These are phyloP conservation scores for Oscheius sp. DNA, from an alignment of 2,888 invertebrate species.

Conservation along the genomic window DNA sequence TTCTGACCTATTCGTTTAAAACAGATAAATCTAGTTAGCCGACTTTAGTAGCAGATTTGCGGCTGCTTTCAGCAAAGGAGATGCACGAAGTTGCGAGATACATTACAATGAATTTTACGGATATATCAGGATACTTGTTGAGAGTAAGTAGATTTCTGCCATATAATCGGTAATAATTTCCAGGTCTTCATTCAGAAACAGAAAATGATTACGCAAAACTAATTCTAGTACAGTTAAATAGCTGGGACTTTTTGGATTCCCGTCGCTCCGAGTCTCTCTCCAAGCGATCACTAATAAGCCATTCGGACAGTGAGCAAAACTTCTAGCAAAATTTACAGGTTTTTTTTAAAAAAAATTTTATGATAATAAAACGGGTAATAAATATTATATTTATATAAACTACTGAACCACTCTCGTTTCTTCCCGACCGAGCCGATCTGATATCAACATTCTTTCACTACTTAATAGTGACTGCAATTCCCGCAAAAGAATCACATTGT, in stretches of 20 bases:
- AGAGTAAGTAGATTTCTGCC: neutral
- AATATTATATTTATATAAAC: too few species aligned
- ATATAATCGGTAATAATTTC: neutral
- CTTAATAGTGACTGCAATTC: too few species aligned
- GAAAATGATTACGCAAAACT: constrained; percentile 13
- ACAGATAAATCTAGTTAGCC: neutral
- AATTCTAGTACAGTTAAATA: constrained; percentile 12
- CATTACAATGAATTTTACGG: constrained; percentile 7
- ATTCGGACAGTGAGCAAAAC: neutral
- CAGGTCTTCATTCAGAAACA: constrained; percentile 9
- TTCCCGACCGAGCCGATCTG: too few species aligned
- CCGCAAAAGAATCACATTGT: too few species aligned
- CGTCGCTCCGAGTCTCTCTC: neutral
- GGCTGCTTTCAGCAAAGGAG: constrained; percentile 1
- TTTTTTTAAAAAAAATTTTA: neutral
- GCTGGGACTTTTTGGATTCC: constrained; percentile 4
- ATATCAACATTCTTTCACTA: too few species aligned
- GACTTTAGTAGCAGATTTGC: constrained; percentile 16
- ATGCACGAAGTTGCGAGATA: constrained; percentile 10
- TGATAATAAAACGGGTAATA: too few species aligned
- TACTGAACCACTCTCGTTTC: too few species aligned
- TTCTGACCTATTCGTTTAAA: neutral
- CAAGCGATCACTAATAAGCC: neutral
- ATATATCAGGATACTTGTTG: constrained; percentile 1
- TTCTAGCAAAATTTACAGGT: neutral